Percentiles rank a stretch among this genome's conserved stretches.
Conservation (phyloP, 2,797 vertebrate genomes). For the Urosaurus nigricauda region DNA sequence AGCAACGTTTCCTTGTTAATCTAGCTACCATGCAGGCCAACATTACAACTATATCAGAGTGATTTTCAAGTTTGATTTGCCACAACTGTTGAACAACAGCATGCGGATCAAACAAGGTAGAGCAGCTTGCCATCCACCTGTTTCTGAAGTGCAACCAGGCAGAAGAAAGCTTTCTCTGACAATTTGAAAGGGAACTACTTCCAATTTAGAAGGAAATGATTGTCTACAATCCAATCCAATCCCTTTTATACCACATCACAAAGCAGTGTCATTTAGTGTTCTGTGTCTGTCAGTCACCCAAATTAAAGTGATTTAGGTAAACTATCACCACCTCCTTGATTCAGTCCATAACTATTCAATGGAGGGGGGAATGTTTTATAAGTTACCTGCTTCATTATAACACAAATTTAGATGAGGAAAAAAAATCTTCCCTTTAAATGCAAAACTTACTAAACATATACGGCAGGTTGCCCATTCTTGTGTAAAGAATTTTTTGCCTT, state of each 20-base stretch:
- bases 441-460: neutral
- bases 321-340: slow-evolving; percentile 51
- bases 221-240: slow-evolving; percentile 45
- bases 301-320: slow-evolving; percentile 65
- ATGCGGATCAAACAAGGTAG: slow-evolving; percentile 60
- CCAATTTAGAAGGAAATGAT: slow-evolving; percentile 73
- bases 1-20: slow-evolving; percentile 46
- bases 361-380: slow-evolving; percentile 32
- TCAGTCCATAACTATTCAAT: slow-evolving; percentile 58
- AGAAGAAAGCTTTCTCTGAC: slow-evolving; percentile 75
- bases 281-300: slow-evolving; percentile 65
- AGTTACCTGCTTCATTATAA: neutral
- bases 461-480: neutral
- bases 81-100: slow-evolving; percentile 54
- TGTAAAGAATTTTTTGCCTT: slow-evolving; percentile 14
- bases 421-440: slow-evolving; percentile 26
- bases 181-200: slow-evolving; percentile 74
- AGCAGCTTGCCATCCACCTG: slow-evolving; percentile 69
- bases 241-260: slow-evolving; percentile 38
- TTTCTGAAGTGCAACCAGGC: slow-evolving; percentile 71
- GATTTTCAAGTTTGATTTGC: slow-evolving; percentile 69
- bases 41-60: slow-evolving; percentile 6
- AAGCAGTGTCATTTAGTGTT: slow-evolving; percentile 64
- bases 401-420: neutral
- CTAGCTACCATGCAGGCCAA: slow-evolving; percentile 26